A percentile compares a stretch with the other conserved stretches of the same genome.
Evolutionary conservation across 2,888 invertebrate species (phyloP).

Genomic region (Tubiluchus corallicola): DNA sequence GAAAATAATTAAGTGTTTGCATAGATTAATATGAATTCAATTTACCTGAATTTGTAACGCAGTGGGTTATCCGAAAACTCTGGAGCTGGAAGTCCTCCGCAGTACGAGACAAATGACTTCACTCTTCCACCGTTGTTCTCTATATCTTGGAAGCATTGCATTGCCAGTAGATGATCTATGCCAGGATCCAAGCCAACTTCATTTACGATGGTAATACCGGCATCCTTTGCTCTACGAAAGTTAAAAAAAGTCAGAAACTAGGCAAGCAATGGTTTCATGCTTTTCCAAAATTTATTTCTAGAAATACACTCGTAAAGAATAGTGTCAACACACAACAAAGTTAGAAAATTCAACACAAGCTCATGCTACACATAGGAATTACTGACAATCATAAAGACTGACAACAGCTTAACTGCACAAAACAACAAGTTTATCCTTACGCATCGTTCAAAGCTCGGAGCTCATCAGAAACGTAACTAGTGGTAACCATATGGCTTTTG

Average conservation of each 20-base stretch:
- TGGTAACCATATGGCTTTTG: conserved; percentile 81
- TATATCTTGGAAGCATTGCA: conserved; percentile 88
- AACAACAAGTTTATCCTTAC: no score
- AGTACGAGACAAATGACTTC: conserved; percentile 86
- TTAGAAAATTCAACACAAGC: no score
- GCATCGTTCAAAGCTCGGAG: conserved; percentile 55
- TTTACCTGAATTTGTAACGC: conserved; percentile 31
- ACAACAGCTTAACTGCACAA: no score
- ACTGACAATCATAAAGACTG: no score
- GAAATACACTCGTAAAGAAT: no score
- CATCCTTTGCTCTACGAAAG: conserved; percentile 50
- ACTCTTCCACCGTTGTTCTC: conserved; percentile 62
- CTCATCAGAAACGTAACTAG: conserved; percentile 74
- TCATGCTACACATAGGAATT: no score
- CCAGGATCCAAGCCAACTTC: conserved; percentile 97
- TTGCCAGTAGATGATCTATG: conserved; percentile 88
- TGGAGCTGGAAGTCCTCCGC: conserved; percentile 91
- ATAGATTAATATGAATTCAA: no score
- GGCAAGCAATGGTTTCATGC: neutral
- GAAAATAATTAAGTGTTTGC: no score
- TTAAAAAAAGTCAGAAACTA: neutral
- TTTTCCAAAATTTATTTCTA: neutral
- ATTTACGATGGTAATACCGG: conserved; percentile 80
- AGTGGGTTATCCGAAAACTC: conserved; percentile 70
- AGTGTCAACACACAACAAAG: no score